Conservation (phyloP, 2,797 vertebrate genomes). For the Ptychadena robeensis region DNA sequence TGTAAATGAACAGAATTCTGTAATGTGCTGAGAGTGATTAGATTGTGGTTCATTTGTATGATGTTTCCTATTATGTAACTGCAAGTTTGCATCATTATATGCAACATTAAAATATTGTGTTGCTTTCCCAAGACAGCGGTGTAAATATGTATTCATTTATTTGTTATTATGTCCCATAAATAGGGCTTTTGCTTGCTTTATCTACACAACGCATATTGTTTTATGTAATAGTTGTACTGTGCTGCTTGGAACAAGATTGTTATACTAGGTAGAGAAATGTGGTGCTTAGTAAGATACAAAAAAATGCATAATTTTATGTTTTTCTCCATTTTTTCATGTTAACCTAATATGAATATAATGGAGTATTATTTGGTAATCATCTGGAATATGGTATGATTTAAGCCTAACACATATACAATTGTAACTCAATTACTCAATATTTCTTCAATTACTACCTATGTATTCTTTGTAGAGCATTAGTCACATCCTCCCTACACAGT, state of each 20-base stretch:
- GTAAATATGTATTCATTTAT: constrained; percentile 43
- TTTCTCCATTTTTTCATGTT: no score
- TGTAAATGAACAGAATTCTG: constrained; percentile 66
- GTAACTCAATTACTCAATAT: no score
- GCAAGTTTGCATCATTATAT: constrained; percentile 44
- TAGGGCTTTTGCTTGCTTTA: constrained; percentile 18
- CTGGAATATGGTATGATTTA: neutral
- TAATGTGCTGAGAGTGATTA: constrained; percentile 57
- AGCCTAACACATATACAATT: no score
- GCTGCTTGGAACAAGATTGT: neutral
- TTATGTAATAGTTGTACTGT: constrained; percentile 12
- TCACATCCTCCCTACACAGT: neutral
- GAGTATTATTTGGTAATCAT: no score
- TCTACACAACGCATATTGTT: constrained; percentile 21
- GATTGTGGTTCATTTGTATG: constrained; percentile 62
- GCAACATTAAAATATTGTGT: constrained; percentile 52
- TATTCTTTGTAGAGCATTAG: neutral
- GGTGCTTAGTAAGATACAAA: no score
- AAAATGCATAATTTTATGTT: neutral
- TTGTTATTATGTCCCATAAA: constrained; percentile 19
- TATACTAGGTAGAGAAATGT: neutral
- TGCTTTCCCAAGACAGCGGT: constrained; percentile 43
- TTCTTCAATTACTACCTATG: neutral
- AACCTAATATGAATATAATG: no score
- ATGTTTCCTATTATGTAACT: constrained; percentile 56